Base-by-base conservation (phyloP, 2,888 invertebrate species). In the Eupithecia subumbrata region DNA sequence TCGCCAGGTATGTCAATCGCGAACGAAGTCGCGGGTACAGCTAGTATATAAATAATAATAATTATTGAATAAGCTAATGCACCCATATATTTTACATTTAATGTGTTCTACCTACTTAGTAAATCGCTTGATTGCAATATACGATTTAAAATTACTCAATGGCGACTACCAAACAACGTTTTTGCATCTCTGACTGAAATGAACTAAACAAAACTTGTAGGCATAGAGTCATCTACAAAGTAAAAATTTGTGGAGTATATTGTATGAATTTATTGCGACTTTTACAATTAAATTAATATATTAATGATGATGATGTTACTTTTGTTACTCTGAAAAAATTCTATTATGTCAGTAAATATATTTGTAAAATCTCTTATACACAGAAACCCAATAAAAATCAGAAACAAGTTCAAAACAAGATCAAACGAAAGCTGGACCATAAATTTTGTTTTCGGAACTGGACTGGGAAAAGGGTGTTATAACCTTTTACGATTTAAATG, bases 401-500 rank as follows among this genome's bases (percentile, higher is more conserved):
- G 16, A 56, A 34, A 64, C 52, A n/a, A 40, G 14, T 43, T 34
- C 8, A 64, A 75, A 72, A 72, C 73, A 67, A 34, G 56, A 56
- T 45, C 18, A 70, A 68, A 73, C 64, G 64, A 25, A 73, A 72
- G 75, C 63, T 37, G n/a, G 66, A 63, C 69, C 72, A 71, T 79
- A 81, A 76, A 78, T 76, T 76, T 75, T 48, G 70, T 75, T 71
- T 72, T 76, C 63, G 75, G 71, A 76, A 74, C 69, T 78, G 34
- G 48, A 66, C 34, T 76, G 63, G 63, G 77, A 83, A 84, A 56
- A 82, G 80, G 81, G 80, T 80, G 76, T 75, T 72, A 79, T 81
- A 83, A 84, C 82, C 78, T 81, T 87, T 88, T 86, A 87, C 85
- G 80, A 83, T 76, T 75, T 80, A 80, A 82, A 81, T 81, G 81